These are phyloP conservation scores for Drosophila pseudotalamancana DNA, from an alignment of 2,888 invertebrate genomes.

Conservation along the genomic window DNA sequence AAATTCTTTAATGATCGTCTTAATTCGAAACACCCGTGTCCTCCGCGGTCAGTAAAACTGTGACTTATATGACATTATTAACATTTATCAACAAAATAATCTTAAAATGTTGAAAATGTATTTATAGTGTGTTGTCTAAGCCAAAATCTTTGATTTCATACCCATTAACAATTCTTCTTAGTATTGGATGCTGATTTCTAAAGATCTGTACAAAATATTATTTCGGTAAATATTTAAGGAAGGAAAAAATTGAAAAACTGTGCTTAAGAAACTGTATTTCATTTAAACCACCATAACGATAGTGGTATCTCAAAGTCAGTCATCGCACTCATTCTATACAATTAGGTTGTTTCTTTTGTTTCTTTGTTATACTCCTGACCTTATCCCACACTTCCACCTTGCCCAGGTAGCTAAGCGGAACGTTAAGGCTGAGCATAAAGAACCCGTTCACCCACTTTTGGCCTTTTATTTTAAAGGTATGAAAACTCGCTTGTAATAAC, in stretches of 20 bases:
- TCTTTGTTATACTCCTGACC: constrained; percentile 1
- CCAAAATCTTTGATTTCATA: too few relatives aligned
- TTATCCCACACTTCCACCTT: too few relatives aligned
- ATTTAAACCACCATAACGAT: too few relatives aligned
- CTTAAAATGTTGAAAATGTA: too few relatives aligned
- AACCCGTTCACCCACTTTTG: neutral
- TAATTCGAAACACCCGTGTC: neutral
- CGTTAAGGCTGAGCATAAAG: neutral
- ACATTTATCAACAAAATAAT: too few relatives aligned
- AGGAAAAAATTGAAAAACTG: too few relatives aligned
- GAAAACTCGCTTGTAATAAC: constrained; percentile 17
- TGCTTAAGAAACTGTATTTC: too few relatives aligned
- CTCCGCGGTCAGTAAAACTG: neutral
- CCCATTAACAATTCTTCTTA: too few relatives aligned
- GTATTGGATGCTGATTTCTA: too few relatives aligned
- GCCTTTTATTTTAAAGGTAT: neutral
- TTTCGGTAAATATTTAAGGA: too few relatives aligned
- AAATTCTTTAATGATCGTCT: constrained; percentile 1
- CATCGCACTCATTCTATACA: neutral
- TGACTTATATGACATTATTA: neutral
- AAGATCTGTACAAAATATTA: too few relatives aligned
- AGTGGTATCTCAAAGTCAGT: neutral
- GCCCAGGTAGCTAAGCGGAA: neutral
- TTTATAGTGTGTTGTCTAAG: too few relatives aligned
- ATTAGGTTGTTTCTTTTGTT: neutral